Evolutionary conservation across 2,113 vertebrate species (phyloP).

Genomic region (Lanius ludovicianus): DNA sequence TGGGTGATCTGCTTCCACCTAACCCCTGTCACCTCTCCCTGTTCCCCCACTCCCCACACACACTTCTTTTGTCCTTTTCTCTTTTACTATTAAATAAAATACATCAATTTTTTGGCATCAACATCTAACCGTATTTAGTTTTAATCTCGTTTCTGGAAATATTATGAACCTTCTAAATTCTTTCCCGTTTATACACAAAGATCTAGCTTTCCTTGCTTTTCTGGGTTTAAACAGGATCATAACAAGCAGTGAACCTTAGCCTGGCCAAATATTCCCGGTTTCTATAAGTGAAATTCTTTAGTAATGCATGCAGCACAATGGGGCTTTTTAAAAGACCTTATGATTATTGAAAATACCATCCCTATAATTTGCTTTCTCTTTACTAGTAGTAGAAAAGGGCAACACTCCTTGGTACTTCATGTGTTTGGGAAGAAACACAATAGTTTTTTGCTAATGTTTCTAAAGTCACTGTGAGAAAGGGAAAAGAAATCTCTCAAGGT

Average conservation of each 20-base stretch:
- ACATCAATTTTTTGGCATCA: too few relatives aligned
- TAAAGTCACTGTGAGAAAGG: background rate
- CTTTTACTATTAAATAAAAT: too few relatives aligned
- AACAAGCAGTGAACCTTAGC: background rate
- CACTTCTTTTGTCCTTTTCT: too few relatives aligned
- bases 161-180: too few relatives aligned
- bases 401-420: background rate
- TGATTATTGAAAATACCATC: background rate
- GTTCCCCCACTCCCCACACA: too few relatives aligned
- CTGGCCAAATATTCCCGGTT: background rate
- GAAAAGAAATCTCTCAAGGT: background rate
- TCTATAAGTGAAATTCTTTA: background rate
- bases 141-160: too few relatives aligned
- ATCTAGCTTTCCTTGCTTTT: too few relatives aligned
- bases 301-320: background rate
- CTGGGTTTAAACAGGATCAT: too few relatives aligned
- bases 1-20: too few relatives aligned
- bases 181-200: too few relatives aligned
- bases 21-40: too few relatives aligned
- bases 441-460: background rate
- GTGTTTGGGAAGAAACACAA: background rate
- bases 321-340: background rate
- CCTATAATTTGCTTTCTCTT: background rate
- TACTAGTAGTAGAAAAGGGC: background rate
- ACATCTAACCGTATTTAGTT: too few relatives aligned